These are phyloP conservation scores for Phrynosoma platyrhinos DNA, from an alignment of 2,113 vertebrate species.

Conservation along the genomic window DNA sequence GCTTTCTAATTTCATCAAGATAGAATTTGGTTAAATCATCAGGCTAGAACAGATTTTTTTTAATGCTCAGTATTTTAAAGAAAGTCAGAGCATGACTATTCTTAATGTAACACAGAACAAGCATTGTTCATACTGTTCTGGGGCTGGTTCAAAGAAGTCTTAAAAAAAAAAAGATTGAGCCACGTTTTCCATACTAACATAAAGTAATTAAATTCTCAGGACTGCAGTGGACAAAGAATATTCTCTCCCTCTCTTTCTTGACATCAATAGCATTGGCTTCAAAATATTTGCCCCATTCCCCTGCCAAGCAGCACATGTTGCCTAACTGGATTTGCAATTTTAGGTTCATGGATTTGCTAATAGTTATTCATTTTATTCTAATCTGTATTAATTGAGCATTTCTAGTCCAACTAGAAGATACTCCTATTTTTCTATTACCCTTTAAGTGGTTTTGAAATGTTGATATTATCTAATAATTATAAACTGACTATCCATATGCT, in stretches of 20 bases:
- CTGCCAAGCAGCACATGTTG: neutral
- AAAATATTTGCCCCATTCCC: neutral
- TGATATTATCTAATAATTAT: too few species aligned
- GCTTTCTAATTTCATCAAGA: slow-evolving; percentile 27
- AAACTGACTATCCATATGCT: neutral
- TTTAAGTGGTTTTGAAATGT: neutral
- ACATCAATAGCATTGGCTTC: slow-evolving; percentile 37
- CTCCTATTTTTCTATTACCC: neutral
- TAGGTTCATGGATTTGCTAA: neutral
- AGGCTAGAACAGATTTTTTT: slow-evolving; percentile 40
- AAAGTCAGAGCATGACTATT: slow-evolving; percentile 51
- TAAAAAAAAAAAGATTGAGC: slow-evolving; percentile 52
- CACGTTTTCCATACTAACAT: slow-evolving; percentile 59
- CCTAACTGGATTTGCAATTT: neutral
- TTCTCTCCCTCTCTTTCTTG: slow-evolving; percentile 37
- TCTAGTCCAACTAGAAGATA: neutral
- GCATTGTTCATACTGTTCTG: slow-evolving; percentile 52
- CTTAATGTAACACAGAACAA: slow-evolving; percentile 56
- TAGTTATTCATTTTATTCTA: neutral
- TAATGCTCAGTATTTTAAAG: slow-evolving; percentile 50
- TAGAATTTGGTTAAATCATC: slow-evolving; percentile 1
- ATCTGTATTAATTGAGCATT: neutral
- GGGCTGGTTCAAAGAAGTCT: slow-evolving; percentile 56
- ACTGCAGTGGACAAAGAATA: slow-evolving; percentile 10
- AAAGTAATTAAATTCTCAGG: slow-evolving; percentile 47